A percentile compares a stretch with the other conserved stretches of the same genome.
Evolutionary conservation across 2,888 invertebrate genomes (phyloP).

Genomic region (Holacanthella duospinosa): DNA sequence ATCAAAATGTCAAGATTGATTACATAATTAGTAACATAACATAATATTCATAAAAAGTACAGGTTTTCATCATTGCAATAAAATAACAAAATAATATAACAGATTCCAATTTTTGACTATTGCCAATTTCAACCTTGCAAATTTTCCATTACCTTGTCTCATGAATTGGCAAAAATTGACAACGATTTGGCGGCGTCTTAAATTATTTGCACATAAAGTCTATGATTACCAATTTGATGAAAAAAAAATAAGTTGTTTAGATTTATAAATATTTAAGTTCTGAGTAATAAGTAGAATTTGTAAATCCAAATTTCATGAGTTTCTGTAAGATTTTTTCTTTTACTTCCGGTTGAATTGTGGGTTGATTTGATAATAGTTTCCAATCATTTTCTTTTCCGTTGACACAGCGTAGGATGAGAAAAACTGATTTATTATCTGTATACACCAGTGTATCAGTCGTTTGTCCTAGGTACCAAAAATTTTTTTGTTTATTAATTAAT

Average conservation of each 20-base stretch:
- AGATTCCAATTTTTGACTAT: no score
- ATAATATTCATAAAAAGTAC: no score
- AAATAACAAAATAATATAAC: no score
- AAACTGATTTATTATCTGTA: neutral
- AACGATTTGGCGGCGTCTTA: no score
- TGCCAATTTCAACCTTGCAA: no score
- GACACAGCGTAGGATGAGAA: neutral
- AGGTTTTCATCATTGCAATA: no score
- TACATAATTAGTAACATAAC: no score
- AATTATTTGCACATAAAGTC: no score
- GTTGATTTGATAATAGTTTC: neutral
- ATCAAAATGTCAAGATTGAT: neutral
- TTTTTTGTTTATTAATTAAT: neutral
- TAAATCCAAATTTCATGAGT: neutral
- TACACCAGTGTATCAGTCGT: neutral
- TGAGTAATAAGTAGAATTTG: neutral
- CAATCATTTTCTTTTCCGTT: neutral
- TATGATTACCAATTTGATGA: no score
- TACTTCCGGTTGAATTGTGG: neutral
- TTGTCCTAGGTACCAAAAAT: neutral
- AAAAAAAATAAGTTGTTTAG: no score
- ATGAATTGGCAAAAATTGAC: no score
- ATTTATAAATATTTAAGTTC: neutral
- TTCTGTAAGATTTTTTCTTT: neutral
- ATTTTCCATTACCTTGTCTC: no score